Base-by-base conservation (phyloP, 1,140 invertebrate genomes). In the Grapholita molesta region DNA sequence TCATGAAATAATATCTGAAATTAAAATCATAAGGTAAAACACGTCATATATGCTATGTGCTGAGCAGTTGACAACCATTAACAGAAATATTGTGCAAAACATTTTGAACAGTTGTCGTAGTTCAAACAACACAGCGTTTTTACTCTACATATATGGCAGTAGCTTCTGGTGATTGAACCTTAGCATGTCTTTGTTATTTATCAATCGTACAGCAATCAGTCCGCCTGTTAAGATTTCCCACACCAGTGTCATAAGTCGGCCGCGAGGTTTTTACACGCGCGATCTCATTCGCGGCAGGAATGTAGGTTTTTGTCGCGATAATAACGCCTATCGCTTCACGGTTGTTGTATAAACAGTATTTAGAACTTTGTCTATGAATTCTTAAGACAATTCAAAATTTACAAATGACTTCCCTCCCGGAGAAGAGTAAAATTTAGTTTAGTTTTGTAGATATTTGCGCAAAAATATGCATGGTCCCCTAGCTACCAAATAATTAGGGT, bases 281-380 rank as follows among this genome's bases (percentile, higher is more conserved):
- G 78, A 81, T 82, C 69, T 77, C 75, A 75, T 78, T 77, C 32
- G 71, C 68, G 68, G 73, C 72, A 71, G 83, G 83, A 85, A 86
- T 84, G 83, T 70, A 25, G 72, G 68, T 85, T 85, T 86, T 85
- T 85, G 79, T 80, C 80, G 71, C 48, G 77, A 75, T 79, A 74
- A 84, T 83, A 78, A 77, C 79, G 77, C 61, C n/a, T 75, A 79
- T 77, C 75, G 72, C 74, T 71, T 68, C 66, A 66, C 55, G 53
- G 35, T 38, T 21, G 15, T 4, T 48, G 42, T 48, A 48, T 48
- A 6, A 21, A 48, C 42, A 48, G 42, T 48, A 21, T 9, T 48
- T 48, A 30, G 28, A 30, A 30, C 7, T 7, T 7, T 3, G 28
- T 30, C 3, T 30, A 30, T 3, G 7, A 3, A 7, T 30, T n/a